Percentiles rank a stretch among this genome's conserved stretches.
These are phyloP conservation scores for Drosophila pachea DNA, from an alignment of 1,140 invertebrate genomes.

Conservation along the genomic window DNA sequence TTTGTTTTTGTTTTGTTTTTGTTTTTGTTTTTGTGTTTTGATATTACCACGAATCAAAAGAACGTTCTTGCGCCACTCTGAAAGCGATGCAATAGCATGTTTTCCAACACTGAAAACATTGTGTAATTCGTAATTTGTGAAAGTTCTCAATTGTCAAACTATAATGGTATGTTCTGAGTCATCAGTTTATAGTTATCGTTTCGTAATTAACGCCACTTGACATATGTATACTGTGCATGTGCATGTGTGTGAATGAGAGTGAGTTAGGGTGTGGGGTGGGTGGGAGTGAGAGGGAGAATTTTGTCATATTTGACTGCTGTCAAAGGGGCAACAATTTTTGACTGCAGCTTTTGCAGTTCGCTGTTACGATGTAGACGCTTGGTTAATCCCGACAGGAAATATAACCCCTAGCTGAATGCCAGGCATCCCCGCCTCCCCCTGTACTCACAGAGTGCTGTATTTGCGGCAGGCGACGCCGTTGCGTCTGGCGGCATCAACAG, in stretches of 20 bases:
- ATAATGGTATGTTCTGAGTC: background rate
- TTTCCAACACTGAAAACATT: background rate
- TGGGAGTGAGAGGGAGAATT: too few relatives aligned
- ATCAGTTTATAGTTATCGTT: background rate
- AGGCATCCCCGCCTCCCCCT: background rate
- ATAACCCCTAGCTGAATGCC: background rate
- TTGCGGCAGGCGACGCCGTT: constrained; percentile 62
- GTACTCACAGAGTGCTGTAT: constrained; percentile 17
- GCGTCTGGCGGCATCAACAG: constrained; percentile 64
- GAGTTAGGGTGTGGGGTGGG: too few relatives aligned
- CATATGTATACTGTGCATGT: background rate
- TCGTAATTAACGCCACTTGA: background rate
- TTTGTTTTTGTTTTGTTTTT: too few relatives aligned
- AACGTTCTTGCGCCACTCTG: background rate
- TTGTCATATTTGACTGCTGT: background rate
- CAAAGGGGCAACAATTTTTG: constrained; percentile 32
- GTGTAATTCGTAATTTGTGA: too few relatives aligned
- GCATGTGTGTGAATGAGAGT: too few relatives aligned
- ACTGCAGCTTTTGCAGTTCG: constrained; percentile 35
- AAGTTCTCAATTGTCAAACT: background rate
- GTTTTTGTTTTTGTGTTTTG: too few relatives aligned
- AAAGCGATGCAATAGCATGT: background rate
- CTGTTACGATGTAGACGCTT: constrained; percentile 17
- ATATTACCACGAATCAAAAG: background rate
- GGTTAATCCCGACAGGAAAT: too few relatives aligned